These are phyloP conservation scores for Drosophila ficusphila DNA, from an alignment of 1,140 invertebrate genomes.

Conservation along the genomic window DNA sequence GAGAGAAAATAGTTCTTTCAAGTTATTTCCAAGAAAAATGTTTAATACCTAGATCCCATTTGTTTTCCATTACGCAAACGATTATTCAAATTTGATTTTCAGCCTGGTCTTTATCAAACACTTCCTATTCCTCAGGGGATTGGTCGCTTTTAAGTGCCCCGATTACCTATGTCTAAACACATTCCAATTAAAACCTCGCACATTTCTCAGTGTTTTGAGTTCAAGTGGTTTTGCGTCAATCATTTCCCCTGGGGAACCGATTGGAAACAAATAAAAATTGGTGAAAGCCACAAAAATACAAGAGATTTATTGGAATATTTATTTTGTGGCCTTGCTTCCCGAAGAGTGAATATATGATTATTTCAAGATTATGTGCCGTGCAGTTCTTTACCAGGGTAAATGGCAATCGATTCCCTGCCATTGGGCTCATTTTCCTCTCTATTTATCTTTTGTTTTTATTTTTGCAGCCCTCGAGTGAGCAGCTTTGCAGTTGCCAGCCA, in stretches of 20 bases:
- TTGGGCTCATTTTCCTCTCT: constrained; percentile 3
- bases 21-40: background rate
- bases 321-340: background rate
- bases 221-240: constrained; percentile 32
- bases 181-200: constrained; percentile 1
- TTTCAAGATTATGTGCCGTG: background rate
- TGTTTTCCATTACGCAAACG: background rate
- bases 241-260: constrained; percentile 9
- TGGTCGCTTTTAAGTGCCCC: background rate
- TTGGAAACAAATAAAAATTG: background rate
- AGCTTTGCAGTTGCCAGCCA: constrained; percentile 42
- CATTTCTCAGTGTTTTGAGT: background rate
- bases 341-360: background rate
- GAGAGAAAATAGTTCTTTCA: background rate
- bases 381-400: constrained; percentile 12
- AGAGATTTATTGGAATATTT: background rate
- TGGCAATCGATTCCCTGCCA: background rate
- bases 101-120: background rate
- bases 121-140: background rate
- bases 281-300: background rate
- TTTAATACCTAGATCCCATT: background rate
- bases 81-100: background rate
- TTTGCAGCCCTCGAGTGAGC: constrained; percentile 53
- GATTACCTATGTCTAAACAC: constrained; percentile 28
- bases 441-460: constrained; percentile 40